Percentiles rank a stretch among this genome's conserved stretches.
Evolutionary conservation across 2,113 vertebrate genomes (phyloP).

Genomic region (Aegotheles bennettii): DNA sequence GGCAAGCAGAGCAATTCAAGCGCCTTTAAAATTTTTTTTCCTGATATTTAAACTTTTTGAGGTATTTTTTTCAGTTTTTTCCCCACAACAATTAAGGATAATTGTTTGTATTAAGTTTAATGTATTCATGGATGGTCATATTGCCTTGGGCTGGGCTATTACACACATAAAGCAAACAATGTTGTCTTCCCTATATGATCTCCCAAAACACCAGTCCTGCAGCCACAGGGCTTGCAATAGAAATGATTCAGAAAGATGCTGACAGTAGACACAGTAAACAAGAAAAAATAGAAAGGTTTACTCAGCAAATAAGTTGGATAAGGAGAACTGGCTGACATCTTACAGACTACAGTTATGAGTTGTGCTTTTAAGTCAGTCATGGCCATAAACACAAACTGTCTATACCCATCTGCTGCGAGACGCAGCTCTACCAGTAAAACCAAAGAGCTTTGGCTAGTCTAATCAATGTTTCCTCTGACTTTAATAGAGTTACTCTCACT

Average conservation of each 20-base stretch:
- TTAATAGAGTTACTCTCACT: background rate
- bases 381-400: background rate
- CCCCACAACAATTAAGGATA: background rate
- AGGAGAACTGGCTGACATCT: background rate
- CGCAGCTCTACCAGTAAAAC: background rate
- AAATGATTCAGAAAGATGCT: background rate
- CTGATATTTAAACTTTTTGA: background rate
- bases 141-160: background rate
- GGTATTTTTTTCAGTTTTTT: background rate
- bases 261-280: background rate
- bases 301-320: background rate
- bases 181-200: background rate
- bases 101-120: background rate
- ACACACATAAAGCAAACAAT: background rate
- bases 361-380: background rate
- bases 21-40: background rate
- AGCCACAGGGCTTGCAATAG: background rate
- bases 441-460: background rate
- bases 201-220: background rate
- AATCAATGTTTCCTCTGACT: background rate
- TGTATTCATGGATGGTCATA: background rate
- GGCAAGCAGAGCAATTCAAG: background rate
- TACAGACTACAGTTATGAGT: background rate
- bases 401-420: background rate
- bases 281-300: background rate